Evolutionary conservation across 30 jellyfish, hydroid and myxozoan species (phyloP).

Genomic region (Hydractinia symbiolongicarpus): DNA sequence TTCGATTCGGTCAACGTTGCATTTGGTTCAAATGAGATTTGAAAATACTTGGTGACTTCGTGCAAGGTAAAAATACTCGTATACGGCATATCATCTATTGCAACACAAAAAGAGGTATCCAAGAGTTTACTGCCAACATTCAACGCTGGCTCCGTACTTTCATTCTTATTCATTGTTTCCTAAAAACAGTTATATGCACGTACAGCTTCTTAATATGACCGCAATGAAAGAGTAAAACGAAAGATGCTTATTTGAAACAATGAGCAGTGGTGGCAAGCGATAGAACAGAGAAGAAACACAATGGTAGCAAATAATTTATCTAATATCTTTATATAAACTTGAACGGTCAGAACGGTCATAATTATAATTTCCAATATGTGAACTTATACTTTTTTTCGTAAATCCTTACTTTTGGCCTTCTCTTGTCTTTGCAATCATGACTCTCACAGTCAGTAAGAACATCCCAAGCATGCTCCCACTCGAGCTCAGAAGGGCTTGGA

Average conservation of each 20-base stretch:
- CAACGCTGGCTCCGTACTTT: neutral
- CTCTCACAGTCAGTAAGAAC: slow-evolving; percentile 75
- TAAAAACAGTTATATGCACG: neutral
- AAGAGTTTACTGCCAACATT: slow-evolving; percentile 3
- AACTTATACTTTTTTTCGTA: too few species aligned
- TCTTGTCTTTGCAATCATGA: slow-evolving; percentile 54
- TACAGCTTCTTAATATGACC: neutral
- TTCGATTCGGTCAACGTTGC: neutral
- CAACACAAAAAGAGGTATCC: slow-evolving; percentile 72
- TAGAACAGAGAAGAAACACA: neutral
- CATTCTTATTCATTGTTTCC: neutral
- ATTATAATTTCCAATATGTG: too few species aligned
- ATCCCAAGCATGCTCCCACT: slow-evolving; percentile 99
- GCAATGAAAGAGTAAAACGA: neutral
- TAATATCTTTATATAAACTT: too few species aligned
- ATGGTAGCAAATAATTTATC: neutral
- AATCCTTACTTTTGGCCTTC: neutral
- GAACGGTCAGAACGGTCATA: too few species aligned
- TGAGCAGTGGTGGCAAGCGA: neutral
- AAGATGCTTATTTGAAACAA: neutral
- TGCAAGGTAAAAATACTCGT: slow-evolving; percentile 21
- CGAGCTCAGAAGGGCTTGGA: slow-evolving; percentile 96
- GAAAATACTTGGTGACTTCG: slow-evolving; percentile 36
- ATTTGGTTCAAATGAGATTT: slow-evolving; percentile 41
- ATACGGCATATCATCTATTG: slow-evolving; percentile 44